Percentiles rank a stretch among this genome's conserved stretches.
Conservation (phyloP, 2,113 vertebrate species). For the Apodemus sylvaticus region DNA sequence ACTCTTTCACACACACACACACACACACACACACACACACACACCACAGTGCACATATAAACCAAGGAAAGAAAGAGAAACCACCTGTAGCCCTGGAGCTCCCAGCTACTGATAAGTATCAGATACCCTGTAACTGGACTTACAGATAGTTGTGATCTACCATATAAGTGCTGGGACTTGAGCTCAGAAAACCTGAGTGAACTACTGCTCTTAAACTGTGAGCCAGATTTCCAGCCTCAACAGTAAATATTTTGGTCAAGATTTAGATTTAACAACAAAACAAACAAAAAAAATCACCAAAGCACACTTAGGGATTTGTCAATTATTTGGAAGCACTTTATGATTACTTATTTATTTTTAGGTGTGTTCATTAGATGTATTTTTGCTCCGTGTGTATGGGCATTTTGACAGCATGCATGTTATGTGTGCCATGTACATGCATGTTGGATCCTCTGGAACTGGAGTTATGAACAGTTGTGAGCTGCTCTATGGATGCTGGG, state of each 20-base stretch:
- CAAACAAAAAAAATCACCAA: background rate
- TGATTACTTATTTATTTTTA: background rate
- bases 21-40: background rate
- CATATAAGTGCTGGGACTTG: no score
- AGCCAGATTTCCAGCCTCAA: background rate
- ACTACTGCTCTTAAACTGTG: background rate
- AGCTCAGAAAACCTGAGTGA: background rate
- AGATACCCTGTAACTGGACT: background rate
- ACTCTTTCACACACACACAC: no score
- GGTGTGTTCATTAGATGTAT: background rate
- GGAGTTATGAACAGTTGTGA: background rate
- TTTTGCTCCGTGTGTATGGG: background rate
- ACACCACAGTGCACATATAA: background rate
- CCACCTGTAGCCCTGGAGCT: background rate
- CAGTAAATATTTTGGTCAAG: background rate
- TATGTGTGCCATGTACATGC: no score
- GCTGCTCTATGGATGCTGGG: background rate
- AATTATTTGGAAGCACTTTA: background rate
- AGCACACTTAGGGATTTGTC: background rate
- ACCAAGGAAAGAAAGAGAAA: background rate
- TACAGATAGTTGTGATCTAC: background rate
- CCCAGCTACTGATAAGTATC: background rate
- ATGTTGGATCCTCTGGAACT: background rate
- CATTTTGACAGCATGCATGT: background rate
- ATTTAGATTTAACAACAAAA: background rate